Conservation (phyloP, 1,140 invertebrate species). For the Macrobrachium rosenbergii region DNA sequence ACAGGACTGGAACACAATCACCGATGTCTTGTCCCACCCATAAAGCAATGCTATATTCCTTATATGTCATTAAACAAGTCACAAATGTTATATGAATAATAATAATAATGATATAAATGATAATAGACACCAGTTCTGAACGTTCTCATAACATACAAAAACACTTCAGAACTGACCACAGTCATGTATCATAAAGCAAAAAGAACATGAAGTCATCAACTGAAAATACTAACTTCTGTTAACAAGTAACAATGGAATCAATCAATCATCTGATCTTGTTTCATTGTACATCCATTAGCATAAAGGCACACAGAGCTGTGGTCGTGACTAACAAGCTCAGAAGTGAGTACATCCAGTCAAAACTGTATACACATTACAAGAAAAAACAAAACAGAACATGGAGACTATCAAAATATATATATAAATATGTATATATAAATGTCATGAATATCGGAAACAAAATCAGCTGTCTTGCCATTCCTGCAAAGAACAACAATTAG, state of each 20-base stretch:
- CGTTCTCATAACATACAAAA: neutral
- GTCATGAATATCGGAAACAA: neutral
- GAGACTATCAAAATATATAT: conserved; percentile 45
- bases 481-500: conserved; percentile 62
- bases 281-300: neutral
- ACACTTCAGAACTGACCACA: neutral
- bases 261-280: no score
- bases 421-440: conserved; percentile 43
- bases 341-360: conserved; percentile 49
- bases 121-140: conserved; percentile 36
- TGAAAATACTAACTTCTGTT: conserved; percentile 58
- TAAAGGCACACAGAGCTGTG: neutral
- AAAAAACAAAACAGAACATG: conserved; percentile 49
- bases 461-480: conserved; percentile 58
- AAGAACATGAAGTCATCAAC: conserved; percentile 51
- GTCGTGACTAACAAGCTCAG: conserved; percentile 24
- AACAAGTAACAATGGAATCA: neutral
- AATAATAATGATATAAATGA: neutral
- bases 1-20: no score
- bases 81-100: conserved; percentile 35
- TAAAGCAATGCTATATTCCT: neutral
- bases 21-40: no score
- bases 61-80: conserved; percentile 15
- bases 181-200: conserved; percentile 47
- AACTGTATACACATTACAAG: conserved; percentile 53